Base-by-base conservation (phyloP, 64 coral and sea anemone species). In the Trachythela sp. region DNA sequence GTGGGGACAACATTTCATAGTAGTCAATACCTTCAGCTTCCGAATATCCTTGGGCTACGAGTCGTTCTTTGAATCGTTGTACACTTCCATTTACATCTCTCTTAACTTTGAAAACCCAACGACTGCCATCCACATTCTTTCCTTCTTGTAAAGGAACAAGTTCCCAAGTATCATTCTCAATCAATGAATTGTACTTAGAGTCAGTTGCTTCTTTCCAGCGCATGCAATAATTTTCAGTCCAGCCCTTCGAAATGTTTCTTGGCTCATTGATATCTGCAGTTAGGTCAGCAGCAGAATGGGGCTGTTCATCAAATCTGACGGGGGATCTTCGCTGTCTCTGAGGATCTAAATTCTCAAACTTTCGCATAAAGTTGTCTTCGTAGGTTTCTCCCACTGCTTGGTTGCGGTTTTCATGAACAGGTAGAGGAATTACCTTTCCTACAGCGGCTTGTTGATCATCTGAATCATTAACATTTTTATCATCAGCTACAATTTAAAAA, bases 1-100 rank as follows among this genome's bases (percentile, higher is more conserved):
- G 15, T 48, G 84, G 84, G 40, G 42, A 48, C 14, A 86, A 86
- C 15, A 86, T 40, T 27, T 86, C 77, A 7, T 84, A 30, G 54
- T 51, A 86, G 48, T 86, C 40, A 31, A 51, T 40, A 86, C 84
- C 42, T 20, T 86, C 35, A 18, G 43, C 30, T 86, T 68, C 4
- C 3, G 59, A 8, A 14, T n/a, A 68, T 5, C 59, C 59, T 68
- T 68, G 59, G 5, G 59, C 59, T 14, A 68, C 59, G 3, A 68
- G 18, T 6, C 59, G 59, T 8, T 3, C 59, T 31, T 68, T 68
- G 20, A 68, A 68, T 68, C 30, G 3, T n/a, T 68, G 20, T 5
- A 68, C 3, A 6, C 4, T 6, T 8, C 30, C 59, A 68, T 68
- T 14, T 8, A 14, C 59, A 31, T 68, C 30, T 68, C 14, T 68